A percentile compares a stretch with the other conserved stretches of the same genome.
Conservation (phyloP, 2,113 vertebrate genomes). For the Gnathonemus echidnorhynchus region DNA sequence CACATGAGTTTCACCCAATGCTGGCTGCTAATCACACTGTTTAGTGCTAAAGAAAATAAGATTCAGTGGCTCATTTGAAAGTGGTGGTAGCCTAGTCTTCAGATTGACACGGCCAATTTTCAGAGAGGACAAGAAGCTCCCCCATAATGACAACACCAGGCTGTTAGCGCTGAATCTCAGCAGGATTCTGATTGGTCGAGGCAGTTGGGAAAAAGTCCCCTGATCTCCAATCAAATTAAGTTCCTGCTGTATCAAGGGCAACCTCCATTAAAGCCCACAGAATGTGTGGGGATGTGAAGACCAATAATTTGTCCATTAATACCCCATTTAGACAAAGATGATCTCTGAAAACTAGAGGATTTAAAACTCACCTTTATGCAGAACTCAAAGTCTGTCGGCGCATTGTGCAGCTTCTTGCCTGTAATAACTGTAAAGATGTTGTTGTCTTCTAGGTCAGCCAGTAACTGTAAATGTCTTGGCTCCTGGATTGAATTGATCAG, state of each 20-base stretch:
- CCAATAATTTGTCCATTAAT: background rate
- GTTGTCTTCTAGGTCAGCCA: constrained; percentile 88
- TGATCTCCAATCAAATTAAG: background rate
- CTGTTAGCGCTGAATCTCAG: background rate
- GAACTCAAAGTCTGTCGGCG: constrained; percentile 86
- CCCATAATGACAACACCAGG: background rate
- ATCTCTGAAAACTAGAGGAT: background rate
- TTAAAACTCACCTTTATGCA: constrained; percentile 81
- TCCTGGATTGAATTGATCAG: constrained; percentile 62
- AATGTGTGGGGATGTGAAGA: background rate
- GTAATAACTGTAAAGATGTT: constrained; percentile 79
- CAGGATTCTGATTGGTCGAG: background rate
- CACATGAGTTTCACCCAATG: background rate
- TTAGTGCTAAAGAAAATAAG: background rate
- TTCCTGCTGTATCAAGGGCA: background rate
- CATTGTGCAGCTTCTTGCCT: constrained; percentile 80
- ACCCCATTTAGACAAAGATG: background rate
- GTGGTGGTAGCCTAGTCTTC: background rate
- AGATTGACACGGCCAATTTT: background rate
- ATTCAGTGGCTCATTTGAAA: background rate
- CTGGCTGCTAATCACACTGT: constrained; percentile 5
- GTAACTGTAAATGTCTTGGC: constrained; percentile 87
- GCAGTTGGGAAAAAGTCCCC: background rate
- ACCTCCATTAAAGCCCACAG: background rate
- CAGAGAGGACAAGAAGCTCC: background rate